Conservation (phyloP, 2,113 vertebrate genomes). For the Zapornia atra region DNA sequence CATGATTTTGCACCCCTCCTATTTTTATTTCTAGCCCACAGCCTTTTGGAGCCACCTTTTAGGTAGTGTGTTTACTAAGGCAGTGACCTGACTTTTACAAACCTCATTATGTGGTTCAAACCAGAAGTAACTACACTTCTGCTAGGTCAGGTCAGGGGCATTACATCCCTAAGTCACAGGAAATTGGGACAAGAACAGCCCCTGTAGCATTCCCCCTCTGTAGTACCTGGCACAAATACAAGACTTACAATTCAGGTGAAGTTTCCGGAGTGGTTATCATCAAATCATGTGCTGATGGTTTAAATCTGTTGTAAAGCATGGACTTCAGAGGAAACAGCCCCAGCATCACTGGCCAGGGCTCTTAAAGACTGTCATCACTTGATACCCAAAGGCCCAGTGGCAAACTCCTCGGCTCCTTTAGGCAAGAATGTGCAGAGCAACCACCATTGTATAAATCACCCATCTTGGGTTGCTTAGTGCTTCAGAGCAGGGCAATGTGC, state of each 20-base stretch:
- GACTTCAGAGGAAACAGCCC: not conserved
- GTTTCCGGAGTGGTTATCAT: not conserved
- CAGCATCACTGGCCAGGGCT: not conserved
- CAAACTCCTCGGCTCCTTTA: not conserved
- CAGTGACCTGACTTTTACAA: not conserved
- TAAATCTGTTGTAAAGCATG: not conserved
- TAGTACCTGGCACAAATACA: not conserved
- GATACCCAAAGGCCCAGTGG: not conserved
- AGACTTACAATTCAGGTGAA: not conserved
- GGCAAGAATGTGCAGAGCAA: not conserved
- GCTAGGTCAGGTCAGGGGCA: not conserved
- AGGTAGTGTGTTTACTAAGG: not conserved
- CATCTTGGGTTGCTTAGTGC: not conserved
- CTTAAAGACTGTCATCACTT: not conserved
- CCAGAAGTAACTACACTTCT: not conserved
- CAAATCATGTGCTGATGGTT: not conserved
- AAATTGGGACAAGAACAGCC: not conserved
- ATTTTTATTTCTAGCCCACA: not conserved
- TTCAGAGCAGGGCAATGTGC: not conserved
- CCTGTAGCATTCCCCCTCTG: not conserved
- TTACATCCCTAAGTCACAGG: not conserved
- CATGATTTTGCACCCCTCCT: not conserved
- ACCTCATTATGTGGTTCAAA: not conserved
- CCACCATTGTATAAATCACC: not conserved
- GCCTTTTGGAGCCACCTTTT: not conserved